Evolutionary conservation across 2,113 vertebrate genomes (phyloP), one percentile per base, ranked within the genome.

Genomic region (Sebastes fasciatus): DNA sequence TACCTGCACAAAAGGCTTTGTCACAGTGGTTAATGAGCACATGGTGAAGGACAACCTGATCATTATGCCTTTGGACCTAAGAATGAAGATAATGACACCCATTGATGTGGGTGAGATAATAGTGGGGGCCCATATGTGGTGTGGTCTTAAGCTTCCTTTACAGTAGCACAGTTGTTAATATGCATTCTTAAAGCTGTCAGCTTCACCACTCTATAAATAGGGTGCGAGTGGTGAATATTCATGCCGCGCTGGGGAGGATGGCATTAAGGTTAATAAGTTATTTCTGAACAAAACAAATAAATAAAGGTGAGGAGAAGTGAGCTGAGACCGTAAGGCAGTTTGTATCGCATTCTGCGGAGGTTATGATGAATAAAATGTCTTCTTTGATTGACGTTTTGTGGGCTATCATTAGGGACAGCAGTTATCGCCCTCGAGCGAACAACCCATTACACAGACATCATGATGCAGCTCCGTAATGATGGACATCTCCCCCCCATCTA

Each of bases 21-120:
- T 89, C 64, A 77, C 83, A 57, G 42, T 61, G 68, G 86, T 92
- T 93, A 93, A 93, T 89, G 88, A 92, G 86, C 89, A 45, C 68
- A 82, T 4, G 21, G 23, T 74, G 80, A 90, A 90, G 88, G 91
- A 90, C 86, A 76, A 77, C 71, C 49, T 81, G 72, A 80, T 80
- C 80, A 82, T 92, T 91, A 92, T 65, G 70, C 79, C 65, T 54
- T 76, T 77, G 83, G 68, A 83, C 84, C 60, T 71, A 45, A 71
- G 76, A 62, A 73, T 79, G 78, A 73, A 77, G 74, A 83, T 87
- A 83, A 91, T 79, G 87, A 69, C 74, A 40, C 72, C 84, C 76
- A 77, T 81, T 87, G 89, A 89, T 87, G 86, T 80, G 74, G 67
- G 8, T 52, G 64, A 66, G 76, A 88, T 84, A 79, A 88, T 80